Evolutionary conservation across 2,888 invertebrate species (phyloP).

Genomic region (Aphrophora alni): DNA sequence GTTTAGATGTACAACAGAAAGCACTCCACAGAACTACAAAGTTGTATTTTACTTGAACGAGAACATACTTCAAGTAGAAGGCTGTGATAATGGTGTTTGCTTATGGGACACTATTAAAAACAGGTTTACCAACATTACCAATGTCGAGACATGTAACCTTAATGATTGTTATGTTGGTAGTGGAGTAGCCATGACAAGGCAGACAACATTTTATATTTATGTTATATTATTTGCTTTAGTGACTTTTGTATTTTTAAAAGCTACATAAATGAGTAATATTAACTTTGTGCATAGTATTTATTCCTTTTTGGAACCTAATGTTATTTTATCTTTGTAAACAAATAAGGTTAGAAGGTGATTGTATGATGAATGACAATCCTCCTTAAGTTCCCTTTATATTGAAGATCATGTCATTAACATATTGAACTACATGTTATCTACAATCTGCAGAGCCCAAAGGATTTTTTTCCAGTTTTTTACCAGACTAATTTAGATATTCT

Average conservation of each 20-base stretch:
- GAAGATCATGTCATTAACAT: too few species aligned
- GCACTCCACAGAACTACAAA: background rate
- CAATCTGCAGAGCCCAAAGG: too few species aligned
- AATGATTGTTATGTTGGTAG: conserved; percentile 21
- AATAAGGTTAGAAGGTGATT: too few species aligned
- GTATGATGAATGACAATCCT: too few species aligned
- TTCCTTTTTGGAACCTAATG: too few species aligned
- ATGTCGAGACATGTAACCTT: conserved; percentile 19
- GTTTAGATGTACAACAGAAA: background rate
- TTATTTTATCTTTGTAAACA: too few species aligned
- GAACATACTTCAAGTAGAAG: background rate
- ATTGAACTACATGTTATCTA: too few species aligned
- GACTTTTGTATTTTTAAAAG: background rate
- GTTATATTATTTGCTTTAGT: background rate
- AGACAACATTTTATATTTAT: background rate
- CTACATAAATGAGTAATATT: background rate
- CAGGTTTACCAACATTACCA: conserved; percentile 2
- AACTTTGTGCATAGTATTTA: too few species aligned
- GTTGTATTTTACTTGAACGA: conserved; percentile 24
- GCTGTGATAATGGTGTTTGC: conserved; percentile 11
- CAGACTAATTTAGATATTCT: too few species aligned
- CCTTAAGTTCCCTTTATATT: too few species aligned
- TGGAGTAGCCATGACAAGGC: background rate
- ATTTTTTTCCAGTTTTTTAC: too few species aligned
- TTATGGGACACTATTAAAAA: conserved; percentile 21